Conservation (phyloP, 1,140 invertebrate genomes). For the Andricus grossulariae region DNA sequence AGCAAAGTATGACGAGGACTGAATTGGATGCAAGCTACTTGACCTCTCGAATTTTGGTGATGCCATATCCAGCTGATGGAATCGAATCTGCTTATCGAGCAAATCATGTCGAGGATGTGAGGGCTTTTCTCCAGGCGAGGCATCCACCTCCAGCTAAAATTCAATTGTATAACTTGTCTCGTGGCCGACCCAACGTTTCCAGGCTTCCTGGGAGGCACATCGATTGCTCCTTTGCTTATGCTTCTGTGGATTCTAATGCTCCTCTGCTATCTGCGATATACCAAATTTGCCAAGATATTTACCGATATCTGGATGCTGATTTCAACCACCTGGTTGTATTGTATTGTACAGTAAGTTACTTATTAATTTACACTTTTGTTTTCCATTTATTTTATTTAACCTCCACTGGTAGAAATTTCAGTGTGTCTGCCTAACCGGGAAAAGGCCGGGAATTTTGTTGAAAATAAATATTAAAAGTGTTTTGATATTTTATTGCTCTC, state of each 20-base stretch:
- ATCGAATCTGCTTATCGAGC: slow-evolving; percentile 94
- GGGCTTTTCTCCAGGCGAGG: slow-evolving; percentile 83
- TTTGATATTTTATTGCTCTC: too few species aligned
- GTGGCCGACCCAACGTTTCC: slow-evolving; percentile 74
- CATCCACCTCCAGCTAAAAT: slow-evolving; percentile 84
- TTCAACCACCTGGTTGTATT: slow-evolving; percentile 88
- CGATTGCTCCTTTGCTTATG: slow-evolving; percentile 81
- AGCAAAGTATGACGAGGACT: slow-evolving; percentile 91
- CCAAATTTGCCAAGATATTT: slow-evolving; percentile 90
- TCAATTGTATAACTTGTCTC: slow-evolving; percentile 88
- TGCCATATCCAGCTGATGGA: slow-evolving; percentile 96
- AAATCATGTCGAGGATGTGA: slow-evolving; percentile 95
- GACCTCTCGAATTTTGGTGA: slow-evolving; percentile 91
- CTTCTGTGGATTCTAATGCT: slow-evolving; percentile 79
- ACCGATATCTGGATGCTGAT: slow-evolving; percentile 88
- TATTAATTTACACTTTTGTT: background rate
- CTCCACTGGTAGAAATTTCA: too few species aligned
- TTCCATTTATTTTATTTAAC: too few species aligned
- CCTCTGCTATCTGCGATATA: slow-evolving; percentile 88
- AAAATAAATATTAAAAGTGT: too few species aligned
- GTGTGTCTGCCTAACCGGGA: too few species aligned
- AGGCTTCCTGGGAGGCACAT: slow-evolving; percentile 77
- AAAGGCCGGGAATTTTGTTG: too few species aligned
- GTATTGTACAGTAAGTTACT: slow-evolving; percentile 86
- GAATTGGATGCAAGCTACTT: slow-evolving; percentile 94